Conservation (phyloP, 2,113 vertebrate genomes). For the Ranitomeya variabilis region DNA sequence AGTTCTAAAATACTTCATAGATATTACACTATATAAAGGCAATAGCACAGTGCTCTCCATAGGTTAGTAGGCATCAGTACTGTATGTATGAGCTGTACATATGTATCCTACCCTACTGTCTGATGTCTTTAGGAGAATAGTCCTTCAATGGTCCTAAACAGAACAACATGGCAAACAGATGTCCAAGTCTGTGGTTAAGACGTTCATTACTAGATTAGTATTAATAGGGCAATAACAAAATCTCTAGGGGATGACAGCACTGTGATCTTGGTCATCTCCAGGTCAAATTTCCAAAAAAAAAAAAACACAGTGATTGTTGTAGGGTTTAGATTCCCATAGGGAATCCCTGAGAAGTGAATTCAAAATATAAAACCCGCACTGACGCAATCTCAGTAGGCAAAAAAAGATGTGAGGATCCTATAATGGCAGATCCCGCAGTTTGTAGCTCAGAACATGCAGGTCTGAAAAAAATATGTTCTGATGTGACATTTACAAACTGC, state of each 20-base stretch:
- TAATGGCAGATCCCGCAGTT: neutral
- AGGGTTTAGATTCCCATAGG: neutral
- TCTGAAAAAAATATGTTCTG: too few species aligned
- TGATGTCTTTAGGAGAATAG: neutral
- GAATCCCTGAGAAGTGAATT: neutral
- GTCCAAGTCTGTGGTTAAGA: conserved; percentile 7
- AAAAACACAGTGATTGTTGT: neutral
- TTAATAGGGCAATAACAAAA: conserved; percentile 9
- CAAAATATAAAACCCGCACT: neutral
- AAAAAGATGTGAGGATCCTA: neutral
- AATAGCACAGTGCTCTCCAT: neutral
- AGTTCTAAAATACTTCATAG: too few species aligned
- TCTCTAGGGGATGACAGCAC: neutral
- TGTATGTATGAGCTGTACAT: neutral
- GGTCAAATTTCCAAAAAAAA: neutral
- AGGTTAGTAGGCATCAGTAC: neutral
- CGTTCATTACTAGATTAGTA: neutral
- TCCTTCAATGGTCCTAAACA: conserved; percentile 21
- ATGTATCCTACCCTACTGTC: neutral
- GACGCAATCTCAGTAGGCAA: too few species aligned
- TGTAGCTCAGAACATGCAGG: neutral
- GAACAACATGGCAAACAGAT: conserved; percentile 34
- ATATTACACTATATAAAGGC: too few species aligned
- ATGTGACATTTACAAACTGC: too few species aligned
- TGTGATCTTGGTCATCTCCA: neutral